These are phyloP conservation scores for Trypoxylus dichotomus DNA, from an alignment of 1,140 invertebrate genomes.

Conservation along the genomic window DNA sequence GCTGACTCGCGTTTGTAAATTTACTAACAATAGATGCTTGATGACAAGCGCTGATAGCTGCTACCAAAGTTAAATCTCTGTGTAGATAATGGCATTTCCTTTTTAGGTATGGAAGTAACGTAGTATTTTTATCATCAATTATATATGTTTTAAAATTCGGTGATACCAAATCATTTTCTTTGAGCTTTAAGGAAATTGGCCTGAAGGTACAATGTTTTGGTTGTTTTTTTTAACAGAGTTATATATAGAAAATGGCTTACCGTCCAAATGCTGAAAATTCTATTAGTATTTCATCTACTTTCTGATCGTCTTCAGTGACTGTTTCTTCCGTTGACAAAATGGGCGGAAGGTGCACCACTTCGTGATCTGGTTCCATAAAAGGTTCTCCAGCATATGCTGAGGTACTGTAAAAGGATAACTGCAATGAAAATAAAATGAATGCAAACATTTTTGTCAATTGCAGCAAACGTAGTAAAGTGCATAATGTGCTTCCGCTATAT, in stretches of 20 bases:
- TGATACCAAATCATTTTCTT: conserved; percentile 56
- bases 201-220: conserved; percentile 39
- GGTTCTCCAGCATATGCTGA: not conserved
- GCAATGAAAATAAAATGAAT: not conserved
- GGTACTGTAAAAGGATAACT: not conserved
- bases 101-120: conserved; percentile 45
- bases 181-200: conserved; percentile 53
- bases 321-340: conserved; percentile 5
- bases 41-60: conserved; percentile 60
- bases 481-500: not conserved
- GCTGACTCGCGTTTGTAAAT: conserved; percentile 28
- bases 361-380: conserved; percentile 9
- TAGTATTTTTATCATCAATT: conserved; percentile 44
- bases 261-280: conserved; percentile 32
- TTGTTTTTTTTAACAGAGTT: conserved; percentile 18
- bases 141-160: conserved; percentile 56
- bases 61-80: conserved; percentile 51
- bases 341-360: conserved; percentile 34
- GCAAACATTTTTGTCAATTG: not conserved
- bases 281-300: not conserved
- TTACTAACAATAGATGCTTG: conserved; percentile 53
- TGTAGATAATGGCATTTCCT: conserved; percentile 59
- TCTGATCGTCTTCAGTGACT: not conserved
- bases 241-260: conserved; percentile 30
- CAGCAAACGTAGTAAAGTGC: not conserved